These are phyloP conservation scores for Acanthopleura granulata DNA, from an alignment of 2,888 invertebrate species.

Conservation along the genomic window DNA sequence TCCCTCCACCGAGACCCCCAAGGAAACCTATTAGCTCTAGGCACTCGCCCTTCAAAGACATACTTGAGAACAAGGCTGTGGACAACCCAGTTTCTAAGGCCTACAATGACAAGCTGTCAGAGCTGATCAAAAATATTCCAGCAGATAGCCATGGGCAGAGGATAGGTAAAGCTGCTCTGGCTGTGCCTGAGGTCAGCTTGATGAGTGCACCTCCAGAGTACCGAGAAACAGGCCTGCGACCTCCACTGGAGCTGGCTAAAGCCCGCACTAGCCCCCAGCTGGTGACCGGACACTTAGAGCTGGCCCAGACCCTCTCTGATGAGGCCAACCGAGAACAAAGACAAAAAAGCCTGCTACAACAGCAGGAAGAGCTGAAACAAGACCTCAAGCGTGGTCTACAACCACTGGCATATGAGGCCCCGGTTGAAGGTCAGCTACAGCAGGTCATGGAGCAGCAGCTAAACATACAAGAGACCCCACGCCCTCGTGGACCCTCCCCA, in stretches of 20 bases:
- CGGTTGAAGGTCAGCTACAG: no score
- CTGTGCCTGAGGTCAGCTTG: not conserved
- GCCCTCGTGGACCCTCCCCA: no score
- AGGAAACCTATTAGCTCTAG: not conserved
- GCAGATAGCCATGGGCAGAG: not conserved
- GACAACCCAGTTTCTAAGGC: constrained; percentile 28
- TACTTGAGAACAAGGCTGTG: not conserved
- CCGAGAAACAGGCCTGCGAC: not conserved
- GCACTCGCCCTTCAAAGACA: not conserved
- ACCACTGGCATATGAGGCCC: not conserved
- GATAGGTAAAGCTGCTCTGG: not conserved
- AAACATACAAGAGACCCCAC: not conserved
- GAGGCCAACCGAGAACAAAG: constrained; percentile 81
- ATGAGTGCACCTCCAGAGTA: not conserved
- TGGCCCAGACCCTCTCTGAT: constrained; percentile 70
- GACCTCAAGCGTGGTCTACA: not conserved
- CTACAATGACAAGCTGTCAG: constrained; percentile 42
- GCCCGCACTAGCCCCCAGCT: constrained; percentile 1
- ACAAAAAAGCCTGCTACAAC: constrained; percentile 72
- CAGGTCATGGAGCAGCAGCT: not conserved
- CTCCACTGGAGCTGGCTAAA: not conserved
- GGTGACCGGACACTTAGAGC: constrained; percentile 68
- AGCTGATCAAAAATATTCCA: constrained; percentile 38
- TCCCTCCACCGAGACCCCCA: not conserved
- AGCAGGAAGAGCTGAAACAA: constrained; percentile 10